Conservation (phyloP, 2,113 vertebrate genomes). For the Oreotrochilus melanogaster region DNA sequence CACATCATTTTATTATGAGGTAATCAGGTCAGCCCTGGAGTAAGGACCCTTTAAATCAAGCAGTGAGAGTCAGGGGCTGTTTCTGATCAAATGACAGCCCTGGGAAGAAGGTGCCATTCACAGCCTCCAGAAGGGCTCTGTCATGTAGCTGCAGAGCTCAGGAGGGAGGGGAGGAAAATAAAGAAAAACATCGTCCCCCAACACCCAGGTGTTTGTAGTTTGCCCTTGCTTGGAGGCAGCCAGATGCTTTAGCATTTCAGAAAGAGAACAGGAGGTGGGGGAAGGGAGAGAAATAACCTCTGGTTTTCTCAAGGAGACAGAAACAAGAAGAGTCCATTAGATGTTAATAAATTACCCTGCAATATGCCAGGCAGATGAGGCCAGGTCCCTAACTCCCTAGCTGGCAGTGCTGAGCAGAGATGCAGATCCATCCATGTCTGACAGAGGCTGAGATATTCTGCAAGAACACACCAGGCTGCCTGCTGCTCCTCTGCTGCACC, state of each 20-base stretch:
- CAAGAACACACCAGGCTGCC: background rate
- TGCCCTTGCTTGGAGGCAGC: conserved; percentile 45
- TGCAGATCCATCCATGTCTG: background rate
- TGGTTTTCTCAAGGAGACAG: background rate
- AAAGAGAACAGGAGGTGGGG: background rate
- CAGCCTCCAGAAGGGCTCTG: background rate
- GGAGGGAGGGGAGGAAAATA: background rate
- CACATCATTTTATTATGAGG: conserved; percentile 58
- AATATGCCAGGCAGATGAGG: background rate
- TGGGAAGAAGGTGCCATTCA: conserved; percentile 44
- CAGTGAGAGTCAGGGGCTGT: background rate
- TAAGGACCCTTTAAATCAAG: conserved; percentile 49
- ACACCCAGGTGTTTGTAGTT: conserved; percentile 27
- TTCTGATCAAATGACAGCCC: conserved; percentile 17
- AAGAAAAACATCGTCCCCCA: background rate
- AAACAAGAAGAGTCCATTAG: conserved; percentile 31
- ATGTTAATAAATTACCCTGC: conserved; percentile 38
- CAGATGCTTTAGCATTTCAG: conserved; percentile 31
- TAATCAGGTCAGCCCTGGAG: conserved; percentile 41
- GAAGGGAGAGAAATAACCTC: background rate
- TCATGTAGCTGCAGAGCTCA: conserved; percentile 26
- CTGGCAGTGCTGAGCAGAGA: background rate
- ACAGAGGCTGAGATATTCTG: background rate
- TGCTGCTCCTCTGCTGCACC: background rate
- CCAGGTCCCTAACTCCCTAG: background rate